These are phyloP conservation scores for Garra rufa DNA, from an alignment of 2,113 vertebrate species.

Conservation along the genomic window DNA sequence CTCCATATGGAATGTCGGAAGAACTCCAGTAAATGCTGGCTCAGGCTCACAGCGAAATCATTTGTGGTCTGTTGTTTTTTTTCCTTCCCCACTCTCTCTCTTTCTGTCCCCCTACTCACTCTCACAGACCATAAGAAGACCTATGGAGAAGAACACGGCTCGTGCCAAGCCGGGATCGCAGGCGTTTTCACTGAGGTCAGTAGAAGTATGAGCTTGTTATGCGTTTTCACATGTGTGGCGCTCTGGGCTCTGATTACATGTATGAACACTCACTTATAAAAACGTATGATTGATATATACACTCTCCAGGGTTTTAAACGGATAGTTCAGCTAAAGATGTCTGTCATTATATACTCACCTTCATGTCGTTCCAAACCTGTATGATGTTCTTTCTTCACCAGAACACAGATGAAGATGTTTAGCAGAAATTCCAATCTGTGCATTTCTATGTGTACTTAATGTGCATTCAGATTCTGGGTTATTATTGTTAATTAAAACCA, in stretches of 20 bases:
- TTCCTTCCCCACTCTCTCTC: conserved; percentile 29
- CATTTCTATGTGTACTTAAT: too few species aligned
- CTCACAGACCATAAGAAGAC: conserved; percentile 96
- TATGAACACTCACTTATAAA: neutral
- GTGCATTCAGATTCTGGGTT: too few species aligned
- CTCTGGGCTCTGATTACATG: neutral
- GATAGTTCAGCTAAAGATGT: neutral
- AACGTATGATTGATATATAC: neutral
- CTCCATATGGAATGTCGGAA: conserved; percentile 80
- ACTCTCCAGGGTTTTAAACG: neutral
- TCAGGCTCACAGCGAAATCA: conserved; percentile 73
- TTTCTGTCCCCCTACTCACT: conserved; percentile 64
- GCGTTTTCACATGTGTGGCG: conserved; percentile 7
- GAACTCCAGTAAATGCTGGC: conserved; percentile 78
- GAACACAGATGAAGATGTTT: neutral
- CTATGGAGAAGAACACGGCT: conserved; percentile 97
- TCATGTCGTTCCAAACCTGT: neutral
- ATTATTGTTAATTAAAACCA: too few species aligned
- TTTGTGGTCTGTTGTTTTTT: conserved; percentile 71
- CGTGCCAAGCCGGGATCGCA: conserved; percentile 96
- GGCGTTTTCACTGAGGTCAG: conserved; percentile 94
- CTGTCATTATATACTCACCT: neutral
- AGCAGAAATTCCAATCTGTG: neutral
- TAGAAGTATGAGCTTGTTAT: conserved; percentile 57
- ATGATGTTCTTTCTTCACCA: neutral